A percentile compares a stretch with the other conserved stretches of the same genome.
phyloP scores from a whole-genome alignment of 1,140 invertebrate species.

The Delia radicum region DNA sequence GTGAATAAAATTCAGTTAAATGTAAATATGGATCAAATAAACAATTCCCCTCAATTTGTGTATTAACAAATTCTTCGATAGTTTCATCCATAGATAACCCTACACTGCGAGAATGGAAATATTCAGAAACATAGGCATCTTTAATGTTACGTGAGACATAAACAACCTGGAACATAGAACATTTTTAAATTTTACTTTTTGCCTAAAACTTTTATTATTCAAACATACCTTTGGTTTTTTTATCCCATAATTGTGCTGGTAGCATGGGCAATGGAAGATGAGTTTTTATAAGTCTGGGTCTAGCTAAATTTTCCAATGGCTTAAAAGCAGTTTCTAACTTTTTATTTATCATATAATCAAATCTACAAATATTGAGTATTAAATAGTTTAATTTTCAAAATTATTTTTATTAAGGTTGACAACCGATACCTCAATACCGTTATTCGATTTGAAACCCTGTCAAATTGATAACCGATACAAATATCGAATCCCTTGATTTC shows the following conservation, averaged over 20 bases:
- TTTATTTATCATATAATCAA: constrained; percentile 20
- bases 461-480: no score
- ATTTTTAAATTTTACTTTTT: background rate
- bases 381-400: background rate
- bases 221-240: constrained; percentile 63
- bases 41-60: background rate
- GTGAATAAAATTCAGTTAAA: constrained; percentile 71
- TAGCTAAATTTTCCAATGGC: background rate
- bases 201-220: constrained; percentile 45
- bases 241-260: constrained; percentile 58
- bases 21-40: constrained; percentile 55
- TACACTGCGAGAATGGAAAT: constrained; percentile 66
- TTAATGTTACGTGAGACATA: constrained; percentile 80
- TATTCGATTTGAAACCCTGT: no score
- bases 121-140: constrained; percentile 77
- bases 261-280: constrained; percentile 66
- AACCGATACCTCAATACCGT: no score
- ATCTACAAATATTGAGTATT: constrained; percentile 3
- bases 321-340: constrained; percentile 14
- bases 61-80: background rate
- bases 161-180: constrained; percentile 62
- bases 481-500: no score
- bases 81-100: constrained; percentile 62
- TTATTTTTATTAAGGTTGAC: no score
- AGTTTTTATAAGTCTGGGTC: constrained; percentile 64